Evolutionary conservation across 2,113 vertebrate species (phyloP).

Genomic region (Euleptes europaea): DNA sequence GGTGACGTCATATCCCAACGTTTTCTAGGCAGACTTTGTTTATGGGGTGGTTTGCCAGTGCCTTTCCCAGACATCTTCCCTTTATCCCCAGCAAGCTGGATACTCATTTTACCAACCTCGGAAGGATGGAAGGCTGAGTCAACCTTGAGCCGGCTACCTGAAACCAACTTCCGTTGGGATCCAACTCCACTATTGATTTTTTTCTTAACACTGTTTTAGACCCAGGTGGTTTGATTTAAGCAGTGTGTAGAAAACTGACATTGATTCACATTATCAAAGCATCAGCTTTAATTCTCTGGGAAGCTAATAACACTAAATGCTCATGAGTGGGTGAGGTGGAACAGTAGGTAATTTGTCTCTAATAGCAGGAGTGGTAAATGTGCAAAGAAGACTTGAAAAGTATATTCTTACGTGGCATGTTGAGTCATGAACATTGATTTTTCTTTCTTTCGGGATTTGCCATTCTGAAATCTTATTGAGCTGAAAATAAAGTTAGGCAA

Average conservation of each 20-base stretch:
- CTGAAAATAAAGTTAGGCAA: slow-evolving; percentile 14
- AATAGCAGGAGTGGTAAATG: not conserved
- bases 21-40: too few species aligned
- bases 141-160: too few species aligned
- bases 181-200: not conserved
- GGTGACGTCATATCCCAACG: too few species aligned
- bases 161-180: too few species aligned
- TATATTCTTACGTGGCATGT: slow-evolving; percentile 10
- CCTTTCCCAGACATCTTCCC: too few species aligned
- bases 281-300: not conserved
- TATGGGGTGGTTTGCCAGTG: too few species aligned
- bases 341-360: not conserved
- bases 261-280: not conserved
- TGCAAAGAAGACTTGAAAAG: not conserved
- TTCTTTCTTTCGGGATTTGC: not conserved
- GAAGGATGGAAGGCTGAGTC: too few species aligned
- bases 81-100: too few species aligned
- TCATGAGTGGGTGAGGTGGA: not conserved
- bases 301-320: not conserved
- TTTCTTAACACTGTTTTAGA: not conserved
- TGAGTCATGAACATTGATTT: slow-evolving; percentile 9
- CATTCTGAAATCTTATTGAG: not conserved
- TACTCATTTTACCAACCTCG: too few species aligned
- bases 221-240: not conserved
- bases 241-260: not conserved